Evolutionary conservation across 2,113 vertebrate species (phyloP).

Genomic region (Monopterus albus): DNA sequence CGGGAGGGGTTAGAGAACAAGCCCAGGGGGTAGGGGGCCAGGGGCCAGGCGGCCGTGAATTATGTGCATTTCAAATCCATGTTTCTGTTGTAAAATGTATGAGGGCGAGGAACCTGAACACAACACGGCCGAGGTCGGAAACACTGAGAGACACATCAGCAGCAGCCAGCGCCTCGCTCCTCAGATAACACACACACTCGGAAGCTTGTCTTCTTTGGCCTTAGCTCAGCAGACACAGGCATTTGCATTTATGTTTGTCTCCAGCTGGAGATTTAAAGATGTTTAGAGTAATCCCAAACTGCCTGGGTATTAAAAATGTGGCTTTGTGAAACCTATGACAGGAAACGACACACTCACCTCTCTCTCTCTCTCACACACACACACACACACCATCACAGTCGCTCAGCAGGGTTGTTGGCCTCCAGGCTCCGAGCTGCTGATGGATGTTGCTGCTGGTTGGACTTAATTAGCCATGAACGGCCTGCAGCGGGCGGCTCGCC

Average conservation of each 20-base stretch:
- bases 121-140: slow-evolving; percentile 23
- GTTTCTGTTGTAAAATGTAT: slow-evolving; percentile 50
- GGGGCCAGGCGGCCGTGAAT: slow-evolving; percentile 43
- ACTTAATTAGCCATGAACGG: slow-evolving; percentile 25
- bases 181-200: background rate
- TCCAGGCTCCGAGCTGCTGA: slow-evolving; percentile 19
- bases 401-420: background rate
- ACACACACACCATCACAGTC: background rate
- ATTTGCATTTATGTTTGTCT: slow-evolving; percentile 12
- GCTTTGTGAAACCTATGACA: slow-evolving; percentile 15
- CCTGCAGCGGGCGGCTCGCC: background rate
- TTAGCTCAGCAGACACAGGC: background rate
- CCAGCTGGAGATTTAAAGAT: slow-evolving; percentile 2
- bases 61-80: slow-evolving; percentile 59
- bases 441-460: slow-evolving; percentile 36
- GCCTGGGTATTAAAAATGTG: slow-evolving; percentile 7
- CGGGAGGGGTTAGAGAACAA: slow-evolving; percentile 32
- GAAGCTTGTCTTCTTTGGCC: too few relatives aligned
- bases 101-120: slow-evolving; percentile 34
- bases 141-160: slow-evolving; percentile 19
- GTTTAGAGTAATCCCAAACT: slow-evolving; percentile 45
- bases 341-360: background rate
- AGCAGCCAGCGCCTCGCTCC: background rate
- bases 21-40: background rate
- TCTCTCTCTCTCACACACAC: too few relatives aligned